Conservation (phyloP, 2,888 invertebrate genomes). For the Agrypnus murinus region DNA sequence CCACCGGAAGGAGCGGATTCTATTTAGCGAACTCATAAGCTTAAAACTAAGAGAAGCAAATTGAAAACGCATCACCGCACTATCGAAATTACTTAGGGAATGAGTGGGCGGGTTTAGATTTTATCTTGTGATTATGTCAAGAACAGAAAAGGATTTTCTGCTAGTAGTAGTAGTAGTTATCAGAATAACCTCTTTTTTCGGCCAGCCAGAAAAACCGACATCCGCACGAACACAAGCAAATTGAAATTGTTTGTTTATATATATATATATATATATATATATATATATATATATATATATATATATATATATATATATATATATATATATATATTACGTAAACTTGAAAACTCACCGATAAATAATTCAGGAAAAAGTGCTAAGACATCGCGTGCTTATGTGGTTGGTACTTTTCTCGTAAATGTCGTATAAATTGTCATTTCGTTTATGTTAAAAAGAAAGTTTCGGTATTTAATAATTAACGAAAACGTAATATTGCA, state of each 20-base stretch:
- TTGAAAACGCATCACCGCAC: conserved; percentile 26
- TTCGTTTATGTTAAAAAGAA: conserved; percentile 15
- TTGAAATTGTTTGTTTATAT: too few relatives aligned
- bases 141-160: conserved; percentile 6
- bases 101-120: conserved; percentile 1
- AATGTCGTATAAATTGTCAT: conserved; percentile 32
- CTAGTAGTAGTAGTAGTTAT: too few relatives aligned
- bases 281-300: too few relatives aligned
- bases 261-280: too few relatives aligned
- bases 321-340: background rate
- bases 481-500: background rate
- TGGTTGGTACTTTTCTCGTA: conserved; percentile 11
- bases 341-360: conserved; percentile 20
- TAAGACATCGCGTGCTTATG: conserved; percentile 24
- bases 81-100: conserved; percentile 12
- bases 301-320: too few relatives aligned
- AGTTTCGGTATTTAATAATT: conserved; percentile 5
- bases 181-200: too few relatives aligned
- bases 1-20: conserved; percentile 19
- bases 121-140: conserved; percentile 20
- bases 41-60: conserved; percentile 26
- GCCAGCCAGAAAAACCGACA: too few relatives aligned
- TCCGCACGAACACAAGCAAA: too few relatives aligned
- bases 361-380: conserved; percentile 28
- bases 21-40: conserved; percentile 25